Evolutionary conservation across 2,888 invertebrate species (phyloP).

Genomic region (Spodoptera exigua): DNA sequence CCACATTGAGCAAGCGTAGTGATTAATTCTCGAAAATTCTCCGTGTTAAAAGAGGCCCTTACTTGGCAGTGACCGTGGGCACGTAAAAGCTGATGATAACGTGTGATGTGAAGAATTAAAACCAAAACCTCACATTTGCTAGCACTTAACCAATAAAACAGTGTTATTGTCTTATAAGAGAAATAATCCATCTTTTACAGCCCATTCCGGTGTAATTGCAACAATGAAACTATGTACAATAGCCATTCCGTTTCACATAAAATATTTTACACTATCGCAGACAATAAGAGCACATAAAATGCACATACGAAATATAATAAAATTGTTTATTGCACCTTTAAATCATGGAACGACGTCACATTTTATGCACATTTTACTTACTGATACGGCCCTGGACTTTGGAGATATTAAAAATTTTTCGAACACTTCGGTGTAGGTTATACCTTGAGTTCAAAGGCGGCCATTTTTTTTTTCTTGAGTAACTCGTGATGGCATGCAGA

Average conservation of each 20-base stretch:
- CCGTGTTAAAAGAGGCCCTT: too few relatives aligned
- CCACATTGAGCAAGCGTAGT: too few relatives aligned
- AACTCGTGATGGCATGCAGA: too few relatives aligned
- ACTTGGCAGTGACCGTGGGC: too few relatives aligned
- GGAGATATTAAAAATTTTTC: conserved; percentile 36
- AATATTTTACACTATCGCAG: conserved; percentile 40
- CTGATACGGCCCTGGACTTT: conserved; percentile 35
- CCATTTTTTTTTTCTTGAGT: too few relatives aligned
- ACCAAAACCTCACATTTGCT: too few relatives aligned
- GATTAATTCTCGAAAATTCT: too few relatives aligned
- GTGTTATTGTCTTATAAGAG: neutral
- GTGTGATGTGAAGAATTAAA: too few relatives aligned
- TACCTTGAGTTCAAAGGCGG: too few relatives aligned
- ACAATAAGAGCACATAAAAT: conserved; percentile 52
- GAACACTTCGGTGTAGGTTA: conserved; percentile 31
- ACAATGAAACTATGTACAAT: conserved; percentile 51
- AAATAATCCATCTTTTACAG: conserved; percentile 8
- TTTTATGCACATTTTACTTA: conserved; percentile 44
- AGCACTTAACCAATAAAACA: too few relatives aligned
- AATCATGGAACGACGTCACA: conserved; percentile 38
- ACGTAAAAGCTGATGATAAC: too few relatives aligned
- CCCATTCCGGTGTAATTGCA: conserved; percentile 27
- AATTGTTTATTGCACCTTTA: conserved; percentile 55
- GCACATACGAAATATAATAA: conserved; percentile 46
- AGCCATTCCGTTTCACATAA: conserved; percentile 33